Base-by-base conservation (phyloP, 2,113 vertebrate genomes). In the Pristiophorus japonicus region DNA sequence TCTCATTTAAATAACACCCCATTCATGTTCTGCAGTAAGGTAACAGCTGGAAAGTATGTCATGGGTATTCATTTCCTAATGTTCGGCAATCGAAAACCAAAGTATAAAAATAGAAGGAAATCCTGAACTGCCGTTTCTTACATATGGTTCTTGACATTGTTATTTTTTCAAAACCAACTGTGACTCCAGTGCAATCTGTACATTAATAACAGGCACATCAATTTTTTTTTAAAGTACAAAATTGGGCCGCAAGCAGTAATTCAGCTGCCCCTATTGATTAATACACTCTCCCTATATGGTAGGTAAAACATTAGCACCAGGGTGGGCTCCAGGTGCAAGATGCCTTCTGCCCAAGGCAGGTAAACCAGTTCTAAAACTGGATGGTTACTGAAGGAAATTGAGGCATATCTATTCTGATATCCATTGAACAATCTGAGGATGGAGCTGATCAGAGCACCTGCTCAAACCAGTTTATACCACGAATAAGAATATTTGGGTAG, bases 61-160 rank as follows among this genome's bases (percentile, higher is more conserved):
- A 94, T 4, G 93, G 93, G 88, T 92, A 92, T 92, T 92, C 63
- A 63, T 92, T 92, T 92, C 45, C 42, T 73, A 70, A 70, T 70
- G 65, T 94, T 94, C 66, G 12, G 66, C 93, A 94, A 94, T 47
- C 45, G 93, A 70, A 73, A 73, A 51, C 65, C 93, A 70, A 73
- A 70, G 65, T 47, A 51, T 94, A 94, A 94, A 94, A 94, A 94
- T 94, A 94, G 91, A 94, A 94, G 93, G 66, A 94, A 94, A 94
- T 73, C 93, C 93, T 34, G 87, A 90, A 90, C 51, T 34, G 87
- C 51, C 24, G 24, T 59, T 94, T 94, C 42, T 94, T 94, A 45
- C 93, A 73, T 51, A 16, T 90, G 87, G 42, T 94, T 67, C 93
- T 94, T 70, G 63, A 70, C 42, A 51, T 70, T 94, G 45, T 67